A percentile compares a stretch with the other conserved stretches of the same genome.
Evolutionary conservation across 2,888 invertebrate genomes (phyloP).

Genomic region (Callosobruchus maculatus): DNA sequence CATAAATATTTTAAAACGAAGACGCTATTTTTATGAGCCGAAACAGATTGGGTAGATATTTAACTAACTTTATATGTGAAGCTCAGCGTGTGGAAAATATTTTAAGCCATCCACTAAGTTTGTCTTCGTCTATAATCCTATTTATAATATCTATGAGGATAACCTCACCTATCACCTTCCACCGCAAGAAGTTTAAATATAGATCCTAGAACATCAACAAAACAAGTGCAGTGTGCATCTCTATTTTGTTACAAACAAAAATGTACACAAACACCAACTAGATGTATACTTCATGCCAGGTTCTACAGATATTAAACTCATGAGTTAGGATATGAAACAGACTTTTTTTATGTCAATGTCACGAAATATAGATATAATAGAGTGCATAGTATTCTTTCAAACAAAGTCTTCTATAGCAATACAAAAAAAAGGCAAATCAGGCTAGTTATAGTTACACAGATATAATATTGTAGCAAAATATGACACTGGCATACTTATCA

Average conservation of each 20-base stretch:
- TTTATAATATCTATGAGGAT: background rate
- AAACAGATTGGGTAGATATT: background rate
- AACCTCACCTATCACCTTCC: background rate
- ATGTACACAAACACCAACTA: background rate
- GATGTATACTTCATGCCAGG: too few species aligned
- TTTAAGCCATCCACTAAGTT: background rate
- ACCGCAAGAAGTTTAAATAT: background rate
- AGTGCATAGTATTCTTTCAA: too few species aligned
- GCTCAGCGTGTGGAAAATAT: background rate
- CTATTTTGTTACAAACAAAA: background rate
- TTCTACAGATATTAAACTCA: too few species aligned
- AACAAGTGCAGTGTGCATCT: background rate
- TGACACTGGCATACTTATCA: background rate
- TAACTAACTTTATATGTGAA: background rate
- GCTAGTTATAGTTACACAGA: background rate
- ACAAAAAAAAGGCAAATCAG: too few species aligned
- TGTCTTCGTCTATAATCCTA: background rate
- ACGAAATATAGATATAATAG: too few species aligned
- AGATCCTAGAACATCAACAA: background rate
- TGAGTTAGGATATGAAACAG: too few species aligned
- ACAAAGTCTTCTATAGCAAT: too few species aligned
- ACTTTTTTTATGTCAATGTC: too few species aligned
- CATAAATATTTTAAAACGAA: background rate
- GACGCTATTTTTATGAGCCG: background rate
- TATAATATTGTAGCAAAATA: background rate